Conservation (phyloP, 2,113 vertebrate genomes). For the Platycercus adscitus region DNA sequence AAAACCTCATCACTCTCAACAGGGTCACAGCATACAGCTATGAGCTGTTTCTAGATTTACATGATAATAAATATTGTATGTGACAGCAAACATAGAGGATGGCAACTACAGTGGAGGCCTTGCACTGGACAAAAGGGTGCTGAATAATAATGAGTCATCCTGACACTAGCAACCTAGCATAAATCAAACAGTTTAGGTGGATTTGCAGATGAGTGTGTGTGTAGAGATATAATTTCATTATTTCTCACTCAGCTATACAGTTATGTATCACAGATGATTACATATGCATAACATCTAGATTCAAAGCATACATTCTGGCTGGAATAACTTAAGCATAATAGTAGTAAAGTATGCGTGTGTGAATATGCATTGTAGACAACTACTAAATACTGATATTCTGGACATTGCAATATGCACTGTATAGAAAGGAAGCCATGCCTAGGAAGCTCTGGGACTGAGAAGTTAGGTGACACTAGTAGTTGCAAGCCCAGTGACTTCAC, state of each 20-base stretch:
- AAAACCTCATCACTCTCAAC: not conserved
- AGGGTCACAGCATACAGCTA: not conserved
- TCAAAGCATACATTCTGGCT: not conserved
- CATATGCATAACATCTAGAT: not conserved
- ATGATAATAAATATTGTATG: not conserved
- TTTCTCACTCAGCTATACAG: not conserved
- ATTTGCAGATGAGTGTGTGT: not conserved
- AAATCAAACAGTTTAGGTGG: not conserved
- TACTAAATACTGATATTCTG: not conserved
- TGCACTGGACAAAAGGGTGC: not conserved
- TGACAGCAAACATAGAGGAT: not conserved
- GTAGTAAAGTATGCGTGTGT: not conserved
- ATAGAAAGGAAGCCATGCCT: accelerated
- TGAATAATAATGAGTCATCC: not conserved
- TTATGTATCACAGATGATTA: not conserved
- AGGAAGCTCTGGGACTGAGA: not conserved
- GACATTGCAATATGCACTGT: not conserved
- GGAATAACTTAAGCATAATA: not conserved
- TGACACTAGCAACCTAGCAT: not conserved
- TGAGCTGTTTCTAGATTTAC: not conserved
- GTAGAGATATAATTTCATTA: not conserved
- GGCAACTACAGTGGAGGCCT: not conserved
- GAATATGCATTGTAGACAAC: not conserved
- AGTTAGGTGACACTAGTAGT: not conserved
- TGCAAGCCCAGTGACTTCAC: not conserved